phyloP scores from a whole-genome alignment of 2,113 vertebrate genomes.

The Montifringilla adamsi region DNA sequence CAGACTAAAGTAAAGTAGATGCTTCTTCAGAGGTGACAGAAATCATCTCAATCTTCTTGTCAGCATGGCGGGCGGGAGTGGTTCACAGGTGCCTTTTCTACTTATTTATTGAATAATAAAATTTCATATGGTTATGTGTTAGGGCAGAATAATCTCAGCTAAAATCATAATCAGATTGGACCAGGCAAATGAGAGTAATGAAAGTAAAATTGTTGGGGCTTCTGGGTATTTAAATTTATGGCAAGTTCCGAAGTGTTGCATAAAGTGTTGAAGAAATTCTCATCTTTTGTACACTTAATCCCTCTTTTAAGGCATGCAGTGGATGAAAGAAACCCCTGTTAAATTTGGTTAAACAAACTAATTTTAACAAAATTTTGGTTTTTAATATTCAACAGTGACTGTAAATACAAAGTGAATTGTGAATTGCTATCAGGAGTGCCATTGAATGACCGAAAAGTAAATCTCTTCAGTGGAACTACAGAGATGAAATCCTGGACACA shows the following conservation, averaged over 20 bases:
- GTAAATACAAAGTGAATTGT: background rate
- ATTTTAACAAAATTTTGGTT: background rate
- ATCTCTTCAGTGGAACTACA: background rate
- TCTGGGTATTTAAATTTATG: background rate
- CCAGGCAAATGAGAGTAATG: background rate
- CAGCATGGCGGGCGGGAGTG: background rate
- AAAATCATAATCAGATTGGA: background rate
- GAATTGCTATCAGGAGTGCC: slow-evolving; percentile 16
- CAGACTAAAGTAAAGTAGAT: background rate
- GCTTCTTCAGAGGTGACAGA: background rate
- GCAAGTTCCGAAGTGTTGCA: background rate
- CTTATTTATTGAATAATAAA: background rate
- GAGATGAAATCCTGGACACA: slow-evolving; percentile 37
- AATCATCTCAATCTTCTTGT: background rate
- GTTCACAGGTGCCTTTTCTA: background rate
- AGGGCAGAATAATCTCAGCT: background rate
- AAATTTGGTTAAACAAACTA: background rate
- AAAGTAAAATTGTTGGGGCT: background rate
- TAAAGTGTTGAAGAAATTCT: background rate
- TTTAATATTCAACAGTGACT: slow-evolving; percentile 45
- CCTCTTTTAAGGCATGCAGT: background rate
- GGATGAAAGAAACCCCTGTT: background rate
- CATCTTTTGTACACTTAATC: background rate
- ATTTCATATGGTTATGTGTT: background rate
- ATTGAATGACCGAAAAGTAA: background rate